Evolutionary conservation across 1,140 invertebrate genomes (phyloP), one percentile per base, ranked within the genome.

Genomic region (Drosophila varians): DNA sequence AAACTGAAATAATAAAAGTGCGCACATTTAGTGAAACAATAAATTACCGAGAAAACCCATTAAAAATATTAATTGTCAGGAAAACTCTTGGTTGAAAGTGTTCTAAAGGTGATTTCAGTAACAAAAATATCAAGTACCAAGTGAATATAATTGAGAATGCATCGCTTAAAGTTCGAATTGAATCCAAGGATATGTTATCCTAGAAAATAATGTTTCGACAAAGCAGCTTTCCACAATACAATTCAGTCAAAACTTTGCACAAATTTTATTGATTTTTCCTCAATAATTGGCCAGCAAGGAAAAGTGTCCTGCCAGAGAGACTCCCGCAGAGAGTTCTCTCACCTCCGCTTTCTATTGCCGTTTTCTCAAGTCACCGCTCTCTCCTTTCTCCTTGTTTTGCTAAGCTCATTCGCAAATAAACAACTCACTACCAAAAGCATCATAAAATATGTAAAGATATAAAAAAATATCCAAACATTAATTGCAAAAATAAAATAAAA

Each of bases 221-320:
- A 8, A 9, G 2, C 21, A 1, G 8, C 9, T 38, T 12, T 16
- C 19, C 12, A 0, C 12, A 1, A 66, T 21, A 45, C 21, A 45
- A 45, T 34, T 4, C 12, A 16, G 11, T 25, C n/a, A 42, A 51
- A 45, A 45, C 23, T 55, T 49, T 36, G 54, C 58, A 64, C 42
- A 31, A 36, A 65, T 53, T 60, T 77, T 87, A 87, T 87, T 87
- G 82, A 87, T 87, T 87, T 87, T 87, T 87, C 82, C 64, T 74
- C 21, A 65, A 42, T 56, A 53, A 87, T 70, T 87, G 73, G 60
- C 77, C 64, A 65, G 64, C 26, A 52, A 72, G 72, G 61, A 76
- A 75, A 70, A 68, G 53, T 77, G 62, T 34, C 55, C 19, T 7
- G 40, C 36, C 21, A 72, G 55, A 42, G 69, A 55, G 1, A 34